Conservation (phyloP, 1,140 invertebrate species). For the Meloidogyne hapla region DNA sequence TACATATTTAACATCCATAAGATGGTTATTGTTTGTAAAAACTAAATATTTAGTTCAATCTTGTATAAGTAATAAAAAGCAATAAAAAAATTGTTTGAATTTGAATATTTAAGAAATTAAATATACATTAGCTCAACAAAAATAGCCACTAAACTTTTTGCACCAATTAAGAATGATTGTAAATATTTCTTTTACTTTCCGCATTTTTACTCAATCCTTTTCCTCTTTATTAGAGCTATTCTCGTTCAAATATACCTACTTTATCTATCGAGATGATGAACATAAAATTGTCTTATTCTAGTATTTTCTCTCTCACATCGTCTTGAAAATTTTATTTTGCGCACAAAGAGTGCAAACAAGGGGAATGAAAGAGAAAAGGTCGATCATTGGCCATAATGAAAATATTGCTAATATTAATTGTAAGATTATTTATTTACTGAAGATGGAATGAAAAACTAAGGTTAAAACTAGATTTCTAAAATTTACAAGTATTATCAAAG, state of each 20-base stretch:
- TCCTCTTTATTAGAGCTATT: not conserved
- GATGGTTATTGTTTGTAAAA: not conserved
- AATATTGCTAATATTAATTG: not conserved
- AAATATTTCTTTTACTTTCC: too few relatives aligned
- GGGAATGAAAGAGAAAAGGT: not conserved
- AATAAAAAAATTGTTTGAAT: not conserved
- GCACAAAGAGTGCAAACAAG: not conserved
- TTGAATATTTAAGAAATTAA: not conserved
- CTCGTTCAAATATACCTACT: not conserved
- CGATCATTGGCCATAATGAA: not conserved
- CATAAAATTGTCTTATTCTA: not conserved
- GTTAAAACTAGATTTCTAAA: too few relatives aligned
- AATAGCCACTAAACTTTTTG: slow-evolving; percentile 1
- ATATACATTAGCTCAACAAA: not conserved
- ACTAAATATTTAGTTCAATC: too few relatives aligned
- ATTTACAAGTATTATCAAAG: too few relatives aligned
- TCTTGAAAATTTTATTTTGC: not conserved
- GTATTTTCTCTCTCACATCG: not conserved
- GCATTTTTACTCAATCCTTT: not conserved
- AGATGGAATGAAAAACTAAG: too few relatives aligned
- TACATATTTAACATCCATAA: too few relatives aligned
- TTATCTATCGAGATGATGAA: not conserved
- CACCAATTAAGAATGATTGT: not conserved
- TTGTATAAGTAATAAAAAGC: not conserved
- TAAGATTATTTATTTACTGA: not conserved